Base-by-base conservation (phyloP, 2,888 invertebrate species). In the Polietes domitor region DNA sequence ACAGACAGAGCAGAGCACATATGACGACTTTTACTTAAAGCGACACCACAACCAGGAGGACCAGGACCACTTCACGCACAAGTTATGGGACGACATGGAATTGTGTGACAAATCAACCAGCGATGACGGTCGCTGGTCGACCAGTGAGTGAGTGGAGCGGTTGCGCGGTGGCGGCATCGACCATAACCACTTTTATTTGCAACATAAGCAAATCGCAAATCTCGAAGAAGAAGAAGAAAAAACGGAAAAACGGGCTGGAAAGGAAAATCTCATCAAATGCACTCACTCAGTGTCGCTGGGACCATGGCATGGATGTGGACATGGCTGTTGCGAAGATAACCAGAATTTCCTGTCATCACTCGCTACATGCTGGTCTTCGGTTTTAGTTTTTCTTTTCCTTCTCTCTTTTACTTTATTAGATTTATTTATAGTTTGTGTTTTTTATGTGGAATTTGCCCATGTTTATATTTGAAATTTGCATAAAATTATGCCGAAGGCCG, bases 311-410 rank as follows among this genome's bases (percentile, higher is more conserved):
- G 17, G 61, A 53, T 17, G 43, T 71, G 24, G 37, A 58, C n/a
- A 15, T 63, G 47, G 32, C 15, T 58, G 50, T 17, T 55, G 41
- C 17, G 43, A 47, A 77, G 28, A 77, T 75, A 78, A 78, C 82
- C 71, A 78, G 82, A 77, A 82, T 77, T 77, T 78, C 82, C 77
- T 82, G 82, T 77, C 82, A 82, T 61, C 82, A 77, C 61, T 19
- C n/a, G 41, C 37, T 37, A n/a, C n/a, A n/a, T n/a, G 37, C 6
- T 37, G 43, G 43, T 43, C 24, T 43, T 43, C 15, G 43, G 24
- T 21, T 68, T 68, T 65, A 19, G 68, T 68, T 68, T 68, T 68
- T 68, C 24, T 68, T 26, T 68, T 15, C 43, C 43, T 68, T 68
- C 24, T 68, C n/a, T 68, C 10, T 65, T 15, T 15, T 43, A 28